Percentiles rank a stretch among this genome's conserved stretches.
Evolutionary conservation across 2,888 invertebrate genomes (phyloP).

Genomic region (Melipona beecheii): DNA sequence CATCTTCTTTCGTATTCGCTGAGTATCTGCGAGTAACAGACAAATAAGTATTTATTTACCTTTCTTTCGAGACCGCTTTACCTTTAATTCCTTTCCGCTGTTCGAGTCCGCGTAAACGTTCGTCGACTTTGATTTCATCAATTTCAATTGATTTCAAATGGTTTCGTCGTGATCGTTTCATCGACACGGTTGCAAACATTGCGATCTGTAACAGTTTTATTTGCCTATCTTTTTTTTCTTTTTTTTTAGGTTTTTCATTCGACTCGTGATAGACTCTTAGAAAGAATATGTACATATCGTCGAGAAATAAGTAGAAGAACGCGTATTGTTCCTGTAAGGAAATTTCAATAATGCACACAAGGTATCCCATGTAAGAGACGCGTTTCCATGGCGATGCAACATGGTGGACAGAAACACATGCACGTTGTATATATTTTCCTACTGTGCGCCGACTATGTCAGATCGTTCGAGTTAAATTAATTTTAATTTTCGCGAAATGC

Average conservation of each 20-base stretch:
- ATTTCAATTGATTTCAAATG: neutral
- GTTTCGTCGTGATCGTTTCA: neutral
- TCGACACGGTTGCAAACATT: no score
- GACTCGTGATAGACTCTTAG: no score
- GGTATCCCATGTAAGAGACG: neutral
- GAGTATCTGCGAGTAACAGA: neutral
- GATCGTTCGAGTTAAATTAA: neutral
- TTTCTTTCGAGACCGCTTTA: neutral
- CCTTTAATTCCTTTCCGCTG: neutral
- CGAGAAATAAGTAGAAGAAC: neutral
- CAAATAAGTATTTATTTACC: no score
- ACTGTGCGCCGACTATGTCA: neutral
- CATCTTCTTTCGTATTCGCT: neutral
- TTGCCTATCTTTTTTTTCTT: neutral
- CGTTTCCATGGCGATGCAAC: conserved; percentile 35
- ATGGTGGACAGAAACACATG: conserved; percentile 32
- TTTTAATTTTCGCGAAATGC: neutral
- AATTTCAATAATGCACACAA: neutral
- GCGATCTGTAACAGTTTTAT: no score
- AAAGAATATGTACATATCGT: no score
- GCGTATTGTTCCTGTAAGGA: neutral
- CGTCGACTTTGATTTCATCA: neutral
- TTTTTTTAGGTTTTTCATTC: neutral
- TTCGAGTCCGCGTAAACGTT: neutral
- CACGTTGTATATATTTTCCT: neutral